phyloP scores from a whole-genome alignment of 2,888 invertebrate genomes.

The Apoda limacodes region DNA sequence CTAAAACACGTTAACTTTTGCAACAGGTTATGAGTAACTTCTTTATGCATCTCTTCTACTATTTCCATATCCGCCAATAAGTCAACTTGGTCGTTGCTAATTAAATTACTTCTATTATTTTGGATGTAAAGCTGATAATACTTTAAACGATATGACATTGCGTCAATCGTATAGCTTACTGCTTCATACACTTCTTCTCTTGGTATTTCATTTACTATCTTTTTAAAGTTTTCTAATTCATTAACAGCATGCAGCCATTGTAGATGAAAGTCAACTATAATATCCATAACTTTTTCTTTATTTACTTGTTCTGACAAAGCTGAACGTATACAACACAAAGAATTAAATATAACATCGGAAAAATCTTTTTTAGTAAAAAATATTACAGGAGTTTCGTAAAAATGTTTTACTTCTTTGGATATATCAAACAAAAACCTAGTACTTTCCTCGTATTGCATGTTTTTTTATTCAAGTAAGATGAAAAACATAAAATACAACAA shows the following conservation, averaged over 20 bases:
- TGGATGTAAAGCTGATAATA: conserved; percentile 44
- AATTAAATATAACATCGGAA: conserved; percentile 42
- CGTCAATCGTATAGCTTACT: conserved; percentile 45
- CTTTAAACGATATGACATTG: conserved; percentile 37
- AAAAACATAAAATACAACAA: no score
- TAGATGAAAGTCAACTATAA: conserved; percentile 47
- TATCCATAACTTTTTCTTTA: conserved; percentile 27
- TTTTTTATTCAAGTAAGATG: no score
- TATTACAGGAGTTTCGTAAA: conserved; percentile 50
- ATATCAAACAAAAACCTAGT: conserved; percentile 41
- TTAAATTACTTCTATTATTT: conserved; percentile 26
- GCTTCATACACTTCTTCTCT: conserved; percentile 39
- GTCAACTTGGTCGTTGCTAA: conserved; percentile 32
- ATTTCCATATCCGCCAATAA: conserved; percentile 48
- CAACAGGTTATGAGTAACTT: conserved; percentile 29
- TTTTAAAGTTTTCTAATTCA: conserved; percentile 42
- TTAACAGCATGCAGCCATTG: conserved; percentile 47
- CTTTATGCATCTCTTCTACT: conserved; percentile 53
- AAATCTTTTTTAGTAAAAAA: conserved; percentile 47
- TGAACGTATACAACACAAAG: conserved; percentile 37
- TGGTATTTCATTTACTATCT: conserved; percentile 24
- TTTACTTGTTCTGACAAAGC: conserved; percentile 19
- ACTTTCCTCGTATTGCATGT: conserved; percentile 9
- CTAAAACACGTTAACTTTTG: conserved; percentile 41
- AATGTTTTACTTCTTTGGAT: conserved; percentile 43